These are phyloP conservation scores for Drosophila melanosoma DNA, from an alignment of 2,888 invertebrate species.

Conservation along the genomic window DNA sequence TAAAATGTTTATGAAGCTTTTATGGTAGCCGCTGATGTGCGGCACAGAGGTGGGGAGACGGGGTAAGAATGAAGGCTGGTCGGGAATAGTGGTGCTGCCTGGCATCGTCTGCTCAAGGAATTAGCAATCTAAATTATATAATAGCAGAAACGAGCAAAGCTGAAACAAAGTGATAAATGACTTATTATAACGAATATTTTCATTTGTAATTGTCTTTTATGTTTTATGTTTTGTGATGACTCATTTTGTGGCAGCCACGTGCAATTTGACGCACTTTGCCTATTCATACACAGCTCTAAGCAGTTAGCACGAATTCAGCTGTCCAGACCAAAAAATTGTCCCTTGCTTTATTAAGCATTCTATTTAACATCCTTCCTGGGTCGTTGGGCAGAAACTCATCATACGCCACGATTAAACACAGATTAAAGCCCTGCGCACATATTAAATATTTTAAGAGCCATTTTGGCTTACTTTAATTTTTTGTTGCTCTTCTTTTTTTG, in stretches of 20 bases:
- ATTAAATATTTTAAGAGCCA: conserved; percentile 67
- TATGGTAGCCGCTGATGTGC: conserved; percentile 61
- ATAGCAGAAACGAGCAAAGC: conserved; percentile 39
- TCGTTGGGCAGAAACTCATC: conserved; percentile 45
- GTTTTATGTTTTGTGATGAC: conserved; percentile 29
- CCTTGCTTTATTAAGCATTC: background rate
- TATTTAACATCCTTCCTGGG: conserved; percentile 6
- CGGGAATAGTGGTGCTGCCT: background rate
- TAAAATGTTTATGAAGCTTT: conserved; percentile 80
- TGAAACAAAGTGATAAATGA: conserved; percentile 73
- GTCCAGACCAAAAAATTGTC: background rate
- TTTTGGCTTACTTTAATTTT: conserved; percentile 17
- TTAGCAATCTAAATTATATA: conserved; percentile 78
- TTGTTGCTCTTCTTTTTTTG: conserved; percentile 36
- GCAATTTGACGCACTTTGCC: conserved; percentile 19
- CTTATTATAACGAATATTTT: conserved; percentile 70
- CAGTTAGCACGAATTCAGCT: background rate
- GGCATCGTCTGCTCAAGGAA: conserved; percentile 51
- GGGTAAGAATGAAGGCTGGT: background rate
- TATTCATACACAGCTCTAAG: conserved; percentile 39
- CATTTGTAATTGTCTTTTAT: conserved; percentile 46
- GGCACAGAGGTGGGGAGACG: conserved; percentile 8
- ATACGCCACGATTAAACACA: conserved; percentile 53
- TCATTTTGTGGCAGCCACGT: conserved; percentile 25
- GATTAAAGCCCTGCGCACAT: conserved; percentile 37